Evolutionary conservation across 1,140 invertebrate species (phyloP).

Genomic region (Sitophilus oryzae): DNA sequence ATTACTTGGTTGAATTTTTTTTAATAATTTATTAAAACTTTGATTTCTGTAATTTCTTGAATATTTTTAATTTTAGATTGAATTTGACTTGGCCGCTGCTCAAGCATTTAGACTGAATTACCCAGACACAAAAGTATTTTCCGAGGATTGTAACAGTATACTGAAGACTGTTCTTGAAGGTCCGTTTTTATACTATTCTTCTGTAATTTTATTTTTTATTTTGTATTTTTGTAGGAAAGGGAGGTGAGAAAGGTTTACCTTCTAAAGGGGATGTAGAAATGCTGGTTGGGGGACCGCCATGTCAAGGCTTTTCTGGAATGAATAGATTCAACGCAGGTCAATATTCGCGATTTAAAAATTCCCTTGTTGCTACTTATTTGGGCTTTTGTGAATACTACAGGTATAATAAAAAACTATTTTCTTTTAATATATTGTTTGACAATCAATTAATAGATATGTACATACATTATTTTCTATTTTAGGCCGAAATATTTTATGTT

Average conservation of each 20-base stretch:
- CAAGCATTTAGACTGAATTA: slow-evolving; percentile 77
- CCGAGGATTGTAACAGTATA: slow-evolving; percentile 74
- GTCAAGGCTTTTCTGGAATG: slow-evolving; percentile 88
- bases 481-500: slow-evolving; percentile 74
- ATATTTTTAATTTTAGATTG: slow-evolving; percentile 57
- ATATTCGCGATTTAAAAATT: slow-evolving; percentile 86
- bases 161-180: slow-evolving; percentile 60
- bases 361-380: slow-evolving; percentile 75
- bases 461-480: slow-evolving; percentile 12
- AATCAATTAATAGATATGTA: background rate
- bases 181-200: background rate
- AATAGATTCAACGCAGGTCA: slow-evolving; percentile 83
- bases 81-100: slow-evolving; percentile 72
- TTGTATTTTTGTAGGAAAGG: slow-evolving; percentile 38
- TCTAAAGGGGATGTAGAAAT: slow-evolving; percentile 77
- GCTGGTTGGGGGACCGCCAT: slow-evolving; percentile 84
- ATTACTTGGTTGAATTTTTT: too few species aligned
- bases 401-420: too few species aligned
- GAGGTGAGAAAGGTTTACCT: slow-evolving; percentile 59
- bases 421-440: too few species aligned
- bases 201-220: background rate
- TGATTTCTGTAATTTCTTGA: too few species aligned
- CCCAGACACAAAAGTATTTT: slow-evolving; percentile 66
- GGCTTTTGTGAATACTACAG: slow-evolving; percentile 84
- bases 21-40: too few species aligned